phyloP scores from a whole-genome alignment of 1,140 invertebrate genomes.

The Papilio dardanus region DNA sequence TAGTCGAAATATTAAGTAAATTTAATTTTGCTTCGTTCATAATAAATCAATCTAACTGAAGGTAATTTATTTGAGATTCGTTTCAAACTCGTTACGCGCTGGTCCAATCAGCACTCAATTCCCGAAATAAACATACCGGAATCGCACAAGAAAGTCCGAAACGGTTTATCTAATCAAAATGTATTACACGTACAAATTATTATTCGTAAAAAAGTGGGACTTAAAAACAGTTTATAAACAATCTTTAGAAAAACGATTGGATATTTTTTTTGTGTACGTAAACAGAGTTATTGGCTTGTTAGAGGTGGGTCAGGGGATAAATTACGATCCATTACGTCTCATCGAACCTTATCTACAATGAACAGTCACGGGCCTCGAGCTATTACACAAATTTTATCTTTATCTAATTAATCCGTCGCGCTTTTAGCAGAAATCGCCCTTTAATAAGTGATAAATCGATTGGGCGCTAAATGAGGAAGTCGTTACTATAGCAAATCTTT shows the following conservation, averaged over 20 bases:
- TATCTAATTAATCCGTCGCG: conserved; percentile 74
- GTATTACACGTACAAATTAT: conserved; percentile 56
- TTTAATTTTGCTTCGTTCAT: not conserved
- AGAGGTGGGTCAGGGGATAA: conserved; percentile 41
- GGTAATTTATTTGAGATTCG: conserved; percentile 52
- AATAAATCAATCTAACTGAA: conserved; percentile 45
- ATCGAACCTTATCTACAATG: conserved; percentile 68
- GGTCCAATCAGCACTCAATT: conserved; percentile 52
- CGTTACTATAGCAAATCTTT: conserved; percentile 72
- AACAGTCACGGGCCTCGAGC: conserved; percentile 66
- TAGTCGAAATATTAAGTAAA: not conserved
- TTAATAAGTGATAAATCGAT: conserved; percentile 74
- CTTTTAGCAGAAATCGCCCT: conserved; percentile 65
- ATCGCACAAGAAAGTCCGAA: conserved; percentile 37
- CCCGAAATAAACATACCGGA: conserved; percentile 46
- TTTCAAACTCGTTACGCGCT: conserved; percentile 45
- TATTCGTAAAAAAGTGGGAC: not conserved
- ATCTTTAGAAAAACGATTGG: conserved; percentile 47
- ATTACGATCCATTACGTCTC: conserved; percentile 69
- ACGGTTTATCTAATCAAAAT: conserved; percentile 55
- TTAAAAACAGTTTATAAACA: conserved; percentile 49
- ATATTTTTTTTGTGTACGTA: conserved; percentile 58
- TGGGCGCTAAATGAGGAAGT: conserved; percentile 60
- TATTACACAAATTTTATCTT: conserved; percentile 78
- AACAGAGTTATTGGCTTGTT: conserved; percentile 43